Base-by-base conservation (phyloP, 2,797 vertebrate species). In the Serranus cabrilla region DNA sequence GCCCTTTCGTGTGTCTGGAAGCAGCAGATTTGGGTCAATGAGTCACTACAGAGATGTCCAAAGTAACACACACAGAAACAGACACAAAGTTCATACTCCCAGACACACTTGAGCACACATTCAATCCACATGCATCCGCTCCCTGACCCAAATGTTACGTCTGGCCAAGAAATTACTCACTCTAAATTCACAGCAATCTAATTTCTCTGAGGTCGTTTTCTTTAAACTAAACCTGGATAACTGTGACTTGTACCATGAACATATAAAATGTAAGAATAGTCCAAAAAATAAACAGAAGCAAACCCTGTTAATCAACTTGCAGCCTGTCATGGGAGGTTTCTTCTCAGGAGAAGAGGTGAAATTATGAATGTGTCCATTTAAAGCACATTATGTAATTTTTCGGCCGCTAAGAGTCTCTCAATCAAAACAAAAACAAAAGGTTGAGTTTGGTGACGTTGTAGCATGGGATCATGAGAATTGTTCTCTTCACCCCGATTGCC, bases 21-120 rank as follows among this genome's bases (percentile, higher is more conserved):
- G 82, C 70, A 75, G 76, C 81, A 71, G 62, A 82, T 86, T 68
- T 81, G 71, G 71, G 63, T 86, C 81, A 88, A 4, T 84, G 77
- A 90, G 78, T 86, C 74, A 81, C 83, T 20, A 70, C 54, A 62
- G 46, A 52, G 18, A 74, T 57, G 73, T 78, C 62, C 56, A 71
- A 56, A 78, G 58, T 34, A 54, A 74, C 49, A 50, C 27, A 74
- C 55, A 74, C 52, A 78, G 51, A 69, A 68, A 50, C 57, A 61
- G 47, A n/a, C 21, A 23, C 46, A 20, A 40, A 55, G 56, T 63
- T 57, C 61, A 49, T 8, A 45, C 49, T 58, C 18, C 2, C 18
- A 21, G 27, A 63, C 56, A 76, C 51, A 63, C 58, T 55, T 9
- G 46, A 74, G 23, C 47, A 76, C 50, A 67, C 56, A 62, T 27